These are phyloP conservation scores for Bryconaethiops microstoma DNA, from an alignment of 2,797 vertebrate genomes.

Conservation along the genomic window DNA sequence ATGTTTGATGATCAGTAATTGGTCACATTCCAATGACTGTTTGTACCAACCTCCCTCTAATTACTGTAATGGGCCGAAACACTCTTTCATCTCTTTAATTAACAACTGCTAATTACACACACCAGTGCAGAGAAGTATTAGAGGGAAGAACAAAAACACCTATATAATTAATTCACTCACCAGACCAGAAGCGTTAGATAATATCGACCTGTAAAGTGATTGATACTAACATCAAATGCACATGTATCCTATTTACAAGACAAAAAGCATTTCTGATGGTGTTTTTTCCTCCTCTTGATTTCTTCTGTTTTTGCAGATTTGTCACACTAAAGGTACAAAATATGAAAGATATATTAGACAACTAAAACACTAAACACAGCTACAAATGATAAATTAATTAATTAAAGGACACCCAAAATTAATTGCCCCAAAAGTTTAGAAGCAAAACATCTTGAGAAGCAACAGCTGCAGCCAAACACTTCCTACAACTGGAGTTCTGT, in stretches of 20 bases:
- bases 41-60: constrained; percentile 26
- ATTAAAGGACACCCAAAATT: too few relatives aligned
- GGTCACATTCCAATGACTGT: constrained; percentile 7
- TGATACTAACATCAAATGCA: constrained; percentile 1
- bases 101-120: constrained; percentile 32
- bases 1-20: constrained; percentile 41
- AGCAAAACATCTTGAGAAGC: too few relatives aligned
- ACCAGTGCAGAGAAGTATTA: constrained; percentile 37
- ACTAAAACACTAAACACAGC: too few relatives aligned
- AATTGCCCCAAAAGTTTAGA: too few relatives aligned
- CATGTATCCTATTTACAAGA: constrained; percentile 13
- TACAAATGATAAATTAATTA: too few relatives aligned
- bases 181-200: not conserved
- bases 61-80: constrained; percentile 41
- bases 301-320: too few relatives aligned
- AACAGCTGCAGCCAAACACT: too few relatives aligned
- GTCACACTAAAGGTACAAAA: too few relatives aligned
- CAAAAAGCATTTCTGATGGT: not conserved
- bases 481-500: too few relatives aligned
- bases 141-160: not conserved
- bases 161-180: constrained; percentile 10
- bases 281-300: too few relatives aligned
- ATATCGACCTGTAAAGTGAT: not conserved
- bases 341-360: too few relatives aligned
- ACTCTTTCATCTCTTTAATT: constrained; percentile 42